Conservation (phyloP, 2,888 invertebrate species). For the Pheosia gnoma region DNA sequence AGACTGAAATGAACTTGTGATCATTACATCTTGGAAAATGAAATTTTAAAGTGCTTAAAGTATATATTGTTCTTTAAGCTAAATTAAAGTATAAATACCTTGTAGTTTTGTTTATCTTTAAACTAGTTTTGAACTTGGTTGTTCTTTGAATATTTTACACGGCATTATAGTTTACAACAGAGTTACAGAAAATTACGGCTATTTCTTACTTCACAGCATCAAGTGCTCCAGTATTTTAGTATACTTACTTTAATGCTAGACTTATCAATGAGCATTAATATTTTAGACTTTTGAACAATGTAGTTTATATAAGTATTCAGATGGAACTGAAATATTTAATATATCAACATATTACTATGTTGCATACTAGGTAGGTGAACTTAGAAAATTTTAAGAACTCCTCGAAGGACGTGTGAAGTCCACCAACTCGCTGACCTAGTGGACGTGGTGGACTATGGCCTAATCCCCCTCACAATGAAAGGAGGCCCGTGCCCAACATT, state of each 20-base stretch:
- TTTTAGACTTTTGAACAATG: background rate
- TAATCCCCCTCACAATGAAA: no score
- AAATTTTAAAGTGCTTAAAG: background rate
- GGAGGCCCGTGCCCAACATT: no score
- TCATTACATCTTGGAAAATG: background rate
- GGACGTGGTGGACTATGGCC: no score
- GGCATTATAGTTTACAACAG: background rate
- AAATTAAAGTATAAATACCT: background rate
- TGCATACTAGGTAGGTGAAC: no score
- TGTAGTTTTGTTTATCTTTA: background rate
- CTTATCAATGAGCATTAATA: background rate
- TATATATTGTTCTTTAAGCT: background rate
- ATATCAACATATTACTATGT: no score
- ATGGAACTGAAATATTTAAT: no score
- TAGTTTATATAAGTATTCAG: no score
- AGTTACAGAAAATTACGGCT: background rate
- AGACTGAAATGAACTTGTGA: background rate
- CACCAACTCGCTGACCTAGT: no score
- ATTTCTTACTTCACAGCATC: background rate
- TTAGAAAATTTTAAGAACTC: no score
- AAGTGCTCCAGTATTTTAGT: background rate
- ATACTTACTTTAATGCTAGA: background rate
- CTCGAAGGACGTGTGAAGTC: no score
- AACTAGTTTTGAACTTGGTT: background rate
- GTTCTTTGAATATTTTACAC: conserved; percentile 1